phyloP scores from a whole-genome alignment of 1,140 invertebrate species.

The Caenorhabditis inopinata region DNA sequence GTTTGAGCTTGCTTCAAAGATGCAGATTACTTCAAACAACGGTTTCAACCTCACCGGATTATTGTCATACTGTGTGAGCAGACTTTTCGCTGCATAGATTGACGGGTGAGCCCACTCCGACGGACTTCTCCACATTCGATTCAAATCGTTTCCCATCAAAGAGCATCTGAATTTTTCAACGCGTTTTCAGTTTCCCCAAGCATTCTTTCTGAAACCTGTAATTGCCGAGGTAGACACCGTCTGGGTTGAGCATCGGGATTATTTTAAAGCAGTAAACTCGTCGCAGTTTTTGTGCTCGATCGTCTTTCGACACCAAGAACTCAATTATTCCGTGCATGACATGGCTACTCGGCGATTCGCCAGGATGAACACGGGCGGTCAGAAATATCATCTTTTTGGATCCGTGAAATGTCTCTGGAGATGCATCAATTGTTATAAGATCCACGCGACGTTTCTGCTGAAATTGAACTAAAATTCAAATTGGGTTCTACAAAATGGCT shows the following conservation, averaged over 20 bases:
- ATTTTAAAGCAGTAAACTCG: slow-evolving; percentile 81
- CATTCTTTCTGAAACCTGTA: too few relatives aligned
- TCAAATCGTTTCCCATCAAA: slow-evolving; percentile 85
- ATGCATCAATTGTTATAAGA: slow-evolving; percentile 82
- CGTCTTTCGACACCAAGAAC: slow-evolving; percentile 73
- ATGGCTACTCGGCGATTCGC: slow-evolving; percentile 84
- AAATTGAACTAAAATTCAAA: slow-evolving; percentile 58
- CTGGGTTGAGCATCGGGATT: slow-evolving; percentile 92
- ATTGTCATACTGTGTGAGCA: slow-evolving; percentile 74
- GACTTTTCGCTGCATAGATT: slow-evolving; percentile 77
- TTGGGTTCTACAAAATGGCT: background rate
- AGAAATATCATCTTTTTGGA: slow-evolving; percentile 71
- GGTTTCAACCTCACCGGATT: slow-evolving; percentile 59
- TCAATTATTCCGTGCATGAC: slow-evolving; percentile 81
- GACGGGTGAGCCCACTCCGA: slow-evolving; percentile 87
- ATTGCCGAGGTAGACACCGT: slow-evolving; percentile 69
- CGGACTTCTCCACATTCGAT: slow-evolving; percentile 84
- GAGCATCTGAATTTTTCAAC: slow-evolving; percentile 78
- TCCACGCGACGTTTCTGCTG: slow-evolving; percentile 87
- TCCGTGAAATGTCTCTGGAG: slow-evolving; percentile 66
- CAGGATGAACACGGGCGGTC: slow-evolving; percentile 81
- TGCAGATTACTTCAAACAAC: too few relatives aligned
- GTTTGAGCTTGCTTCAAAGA: slow-evolving; percentile 56
- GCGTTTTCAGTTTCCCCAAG: too few relatives aligned
- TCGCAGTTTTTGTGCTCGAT: slow-evolving; percentile 72